phyloP scores from a whole-genome alignment of 1,140 invertebrate species.

The Zelostemma sp. region DNA sequence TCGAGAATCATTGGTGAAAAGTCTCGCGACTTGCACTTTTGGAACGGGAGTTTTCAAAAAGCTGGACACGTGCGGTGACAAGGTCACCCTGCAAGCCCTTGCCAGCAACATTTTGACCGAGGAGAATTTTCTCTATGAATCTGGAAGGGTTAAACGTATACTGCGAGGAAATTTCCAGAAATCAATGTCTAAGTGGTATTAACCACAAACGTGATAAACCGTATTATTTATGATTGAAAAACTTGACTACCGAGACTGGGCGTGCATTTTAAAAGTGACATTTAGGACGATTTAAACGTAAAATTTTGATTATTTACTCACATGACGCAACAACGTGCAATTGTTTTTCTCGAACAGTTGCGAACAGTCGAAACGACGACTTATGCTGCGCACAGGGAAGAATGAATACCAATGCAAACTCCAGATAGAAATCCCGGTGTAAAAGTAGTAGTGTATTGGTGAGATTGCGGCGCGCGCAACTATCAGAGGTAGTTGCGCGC shows the following conservation, averaged over 20 bases:
- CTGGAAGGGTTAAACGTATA: neutral
- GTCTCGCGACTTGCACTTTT: constrained; percentile 53
- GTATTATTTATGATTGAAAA: no score
- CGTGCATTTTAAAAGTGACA: neutral
- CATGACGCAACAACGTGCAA: constrained; percentile 30
- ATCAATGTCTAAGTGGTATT: neutral
- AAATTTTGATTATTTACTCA: constrained; percentile 23
- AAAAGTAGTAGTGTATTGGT: no score
- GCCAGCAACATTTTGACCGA: constrained; percentile 58
- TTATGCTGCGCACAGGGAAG: no score
- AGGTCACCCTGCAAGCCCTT: constrained; percentile 53
- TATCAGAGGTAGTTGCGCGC: no score
- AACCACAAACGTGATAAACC: neutral
- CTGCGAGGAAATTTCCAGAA: neutral
- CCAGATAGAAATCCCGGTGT: no score
- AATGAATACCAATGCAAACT: no score
- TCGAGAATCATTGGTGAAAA: constrained; percentile 60
- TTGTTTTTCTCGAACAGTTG: constrained; percentile 21
- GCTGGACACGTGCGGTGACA: constrained; percentile 49
- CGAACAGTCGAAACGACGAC: no score
- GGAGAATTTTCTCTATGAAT: constrained; percentile 6
- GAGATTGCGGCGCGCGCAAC: no score
- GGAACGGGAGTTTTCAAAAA: constrained; percentile 49
- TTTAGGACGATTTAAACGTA: neutral
- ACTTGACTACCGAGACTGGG: no score